Conservation (phyloP, 1,140 invertebrate species). For the Drosophila funebris region DNA sequence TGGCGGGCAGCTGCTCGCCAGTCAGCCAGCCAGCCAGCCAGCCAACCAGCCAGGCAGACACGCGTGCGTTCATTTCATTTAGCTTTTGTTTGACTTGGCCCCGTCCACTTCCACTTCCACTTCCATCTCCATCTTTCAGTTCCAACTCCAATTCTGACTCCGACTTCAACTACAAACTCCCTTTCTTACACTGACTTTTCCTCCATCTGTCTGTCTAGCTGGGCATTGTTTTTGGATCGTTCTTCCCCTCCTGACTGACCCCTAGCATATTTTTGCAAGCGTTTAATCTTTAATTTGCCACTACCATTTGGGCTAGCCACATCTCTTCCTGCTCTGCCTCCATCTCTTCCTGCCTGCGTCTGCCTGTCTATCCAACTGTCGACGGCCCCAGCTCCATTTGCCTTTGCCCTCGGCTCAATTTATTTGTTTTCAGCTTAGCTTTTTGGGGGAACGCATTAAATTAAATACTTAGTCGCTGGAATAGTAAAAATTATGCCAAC, state of each 20-base stretch:
- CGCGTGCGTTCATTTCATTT: slow-evolving; percentile 73
- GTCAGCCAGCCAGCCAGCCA: too few species aligned
- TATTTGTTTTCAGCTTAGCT: slow-evolving; percentile 72
- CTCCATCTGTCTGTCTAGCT: slow-evolving; percentile 57
- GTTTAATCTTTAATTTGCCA: slow-evolving; percentile 79
- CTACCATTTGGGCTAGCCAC: slow-evolving; percentile 33
- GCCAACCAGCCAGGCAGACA: slow-evolving; percentile 15
- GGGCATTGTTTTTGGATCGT: slow-evolving; percentile 58
- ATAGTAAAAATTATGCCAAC: slow-evolving; percentile 73
- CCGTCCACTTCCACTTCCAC: background rate
- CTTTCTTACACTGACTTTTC: background rate
- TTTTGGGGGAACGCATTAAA: slow-evolving; percentile 64
- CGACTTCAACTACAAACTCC: background rate
- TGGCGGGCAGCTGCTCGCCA: slow-evolving; percentile 11
- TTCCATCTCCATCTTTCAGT: background rate
- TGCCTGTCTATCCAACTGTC: slow-evolving; percentile 71
- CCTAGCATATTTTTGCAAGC: slow-evolving; percentile 70
- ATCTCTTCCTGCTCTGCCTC: background rate
- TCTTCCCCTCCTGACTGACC: slow-evolving; percentile 34
- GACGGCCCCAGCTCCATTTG: background rate
- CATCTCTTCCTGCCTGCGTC: background rate
- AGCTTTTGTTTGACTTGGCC: slow-evolving; percentile 71
- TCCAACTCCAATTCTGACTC: background rate
- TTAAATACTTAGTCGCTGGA: slow-evolving; percentile 70
- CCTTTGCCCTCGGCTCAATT: slow-evolving; percentile 45